These are phyloP conservation scores for Rhabdornis inornatus DNA, from an alignment of 2,113 vertebrate species.

Conservation along the genomic window DNA sequence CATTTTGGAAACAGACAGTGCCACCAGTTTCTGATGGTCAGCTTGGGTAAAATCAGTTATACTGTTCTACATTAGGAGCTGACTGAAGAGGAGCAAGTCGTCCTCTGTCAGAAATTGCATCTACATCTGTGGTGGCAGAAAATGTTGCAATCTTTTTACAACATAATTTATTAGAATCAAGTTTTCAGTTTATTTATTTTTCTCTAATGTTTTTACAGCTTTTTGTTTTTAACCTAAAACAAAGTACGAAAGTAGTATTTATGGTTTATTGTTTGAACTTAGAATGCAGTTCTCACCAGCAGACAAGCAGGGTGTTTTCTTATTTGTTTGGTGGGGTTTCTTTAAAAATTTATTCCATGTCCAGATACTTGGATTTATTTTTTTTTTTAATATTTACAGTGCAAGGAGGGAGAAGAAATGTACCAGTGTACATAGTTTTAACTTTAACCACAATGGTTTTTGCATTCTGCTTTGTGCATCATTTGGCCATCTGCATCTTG, in stretches of 20 bases:
- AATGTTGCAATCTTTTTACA: conserved; percentile 34
- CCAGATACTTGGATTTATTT: background rate
- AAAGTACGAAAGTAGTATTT: conserved; percentile 30
- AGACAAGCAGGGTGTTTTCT: conserved; percentile 1
- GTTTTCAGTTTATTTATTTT: conserved; percentile 37
- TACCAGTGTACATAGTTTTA: background rate
- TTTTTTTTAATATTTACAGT: background rate
- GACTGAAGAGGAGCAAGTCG: background rate
- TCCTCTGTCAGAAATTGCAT: background rate
- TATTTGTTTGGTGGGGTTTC: background rate
- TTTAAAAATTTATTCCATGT: background rate
- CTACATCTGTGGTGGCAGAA: background rate
- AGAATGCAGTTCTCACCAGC: background rate
- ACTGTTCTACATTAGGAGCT: background rate
- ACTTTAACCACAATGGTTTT: conserved; percentile 7
- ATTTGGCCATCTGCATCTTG: conserved; percentile 34
- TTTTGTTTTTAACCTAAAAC: conserved; percentile 43
- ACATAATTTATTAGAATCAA: conserved; percentile 37
- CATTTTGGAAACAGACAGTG: background rate
- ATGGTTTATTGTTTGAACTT: conserved; percentile 38
- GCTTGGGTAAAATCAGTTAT: background rate
- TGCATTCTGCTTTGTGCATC: conserved; percentile 13
- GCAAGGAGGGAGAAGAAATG: background rate
- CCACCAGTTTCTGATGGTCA: background rate
- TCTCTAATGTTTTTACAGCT: conserved; percentile 35